Evolutionary conservation across 2,797 vertebrate species (phyloP).

Genomic region (Sebastes cheni): DNA sequence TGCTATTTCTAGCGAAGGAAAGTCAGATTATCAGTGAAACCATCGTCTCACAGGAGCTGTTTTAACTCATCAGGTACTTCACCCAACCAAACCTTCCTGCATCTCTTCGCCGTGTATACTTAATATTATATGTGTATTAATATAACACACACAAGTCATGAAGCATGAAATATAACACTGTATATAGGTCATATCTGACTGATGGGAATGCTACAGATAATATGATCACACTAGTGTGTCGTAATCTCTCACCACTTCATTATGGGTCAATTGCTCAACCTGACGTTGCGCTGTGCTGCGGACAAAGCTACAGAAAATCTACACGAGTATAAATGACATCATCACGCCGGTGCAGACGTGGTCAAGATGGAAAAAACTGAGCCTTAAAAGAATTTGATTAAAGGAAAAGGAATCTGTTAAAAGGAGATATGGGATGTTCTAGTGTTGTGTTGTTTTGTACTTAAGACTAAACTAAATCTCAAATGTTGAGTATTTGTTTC

Average conservation of each 20-base stretch:
- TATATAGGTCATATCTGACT: neutral
- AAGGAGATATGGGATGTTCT: neutral
- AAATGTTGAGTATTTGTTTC: neutral
- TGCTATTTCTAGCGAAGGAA: neutral
- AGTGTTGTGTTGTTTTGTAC: neutral
- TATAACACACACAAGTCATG: neutral
- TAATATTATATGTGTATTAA: neutral
- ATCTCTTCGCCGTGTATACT: neutral
- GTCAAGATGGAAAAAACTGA: neutral
- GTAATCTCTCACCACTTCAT: neutral
- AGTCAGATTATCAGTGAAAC: constrained; percentile 36
- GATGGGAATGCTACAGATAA: neutral
- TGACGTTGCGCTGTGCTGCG: neutral
- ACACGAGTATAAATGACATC: neutral
- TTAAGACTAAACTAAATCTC: neutral
- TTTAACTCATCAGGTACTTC: constrained; percentile 54
- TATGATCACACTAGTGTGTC: neutral
- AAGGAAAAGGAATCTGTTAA: neutral
- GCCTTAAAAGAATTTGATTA: neutral
- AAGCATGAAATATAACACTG: neutral
- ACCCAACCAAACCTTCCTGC: neutral
- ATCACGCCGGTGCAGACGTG: neutral
- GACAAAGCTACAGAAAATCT: neutral
- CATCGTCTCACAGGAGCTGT: constrained; percentile 66
- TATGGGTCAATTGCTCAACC: neutral